phyloP scores from a whole-genome alignment of 2,888 invertebrate genomes.

The Philereme transversata region DNA sequence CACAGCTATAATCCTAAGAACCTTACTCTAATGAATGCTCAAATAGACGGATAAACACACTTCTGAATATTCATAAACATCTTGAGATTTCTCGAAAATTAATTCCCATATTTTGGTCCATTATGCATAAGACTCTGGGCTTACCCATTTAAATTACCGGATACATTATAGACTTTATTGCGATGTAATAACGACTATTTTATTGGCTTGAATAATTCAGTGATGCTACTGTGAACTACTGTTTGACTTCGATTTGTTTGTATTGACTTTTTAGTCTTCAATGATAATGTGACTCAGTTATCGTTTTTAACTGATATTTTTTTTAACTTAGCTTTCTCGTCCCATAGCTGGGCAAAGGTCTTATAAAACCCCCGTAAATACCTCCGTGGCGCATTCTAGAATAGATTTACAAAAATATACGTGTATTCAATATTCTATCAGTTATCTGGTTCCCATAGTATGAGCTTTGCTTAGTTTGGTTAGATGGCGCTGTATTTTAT shows the following conservation, averaged over 20 bases:
- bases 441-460: too few species aligned
- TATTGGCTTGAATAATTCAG: slow-evolving; percentile 40
- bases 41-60: slow-evolving; percentile 14
- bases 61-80: slow-evolving; percentile 35
- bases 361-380: too few species aligned
- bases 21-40: slow-evolving; percentile 21
- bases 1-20: slow-evolving; percentile 6
- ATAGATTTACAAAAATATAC: too few species aligned
- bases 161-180: slow-evolving; percentile 21
- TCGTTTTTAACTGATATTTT: too few species aligned
- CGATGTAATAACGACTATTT: slow-evolving; percentile 17
- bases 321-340: too few species aligned
- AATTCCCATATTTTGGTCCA: slow-evolving; percentile 44
- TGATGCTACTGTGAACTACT: slow-evolving; percentile 62
- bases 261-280: too few species aligned
- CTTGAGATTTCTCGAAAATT: slow-evolving; percentile 31
- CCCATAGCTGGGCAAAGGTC: too few species aligned
- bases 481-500: too few species aligned
- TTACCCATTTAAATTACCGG: slow-evolving; percentile 26
- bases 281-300: too few species aligned
- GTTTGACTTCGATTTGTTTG: slow-evolving; percentile 42
- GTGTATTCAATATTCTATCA: too few species aligned
- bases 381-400: too few species aligned
- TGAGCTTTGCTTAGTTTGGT: too few species aligned
- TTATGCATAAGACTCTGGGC: slow-evolving; percentile 31